Conservation (phyloP, 2,113 vertebrate genomes). For the Epinephelus fuscoguttatus region DNA sequence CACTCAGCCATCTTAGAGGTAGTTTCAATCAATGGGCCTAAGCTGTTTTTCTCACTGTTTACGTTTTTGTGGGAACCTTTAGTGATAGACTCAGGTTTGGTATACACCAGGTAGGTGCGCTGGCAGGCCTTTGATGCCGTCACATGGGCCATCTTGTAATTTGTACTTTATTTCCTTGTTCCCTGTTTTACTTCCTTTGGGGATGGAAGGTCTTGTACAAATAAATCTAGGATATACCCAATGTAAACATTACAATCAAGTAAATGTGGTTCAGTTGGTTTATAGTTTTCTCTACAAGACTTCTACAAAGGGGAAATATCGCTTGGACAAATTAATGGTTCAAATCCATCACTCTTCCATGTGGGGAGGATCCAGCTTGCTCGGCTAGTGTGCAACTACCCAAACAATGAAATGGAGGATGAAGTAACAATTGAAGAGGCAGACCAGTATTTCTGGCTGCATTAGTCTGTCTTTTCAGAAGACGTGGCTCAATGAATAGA, state of each 20-base stretch:
- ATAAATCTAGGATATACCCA: not conserved
- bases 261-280: not conserved
- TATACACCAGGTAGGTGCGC: too few species aligned
- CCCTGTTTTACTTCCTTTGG: conserved; percentile 1
- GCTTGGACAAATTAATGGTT: conserved; percentile 7
- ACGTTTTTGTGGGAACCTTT: not conserved
- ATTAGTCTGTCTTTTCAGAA: conserved; percentile 43
- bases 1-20: not conserved
- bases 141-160: not conserved
- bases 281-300: not conserved
- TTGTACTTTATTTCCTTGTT: conserved; percentile 17
- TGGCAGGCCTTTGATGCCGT: not conserved
- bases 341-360: conserved; percentile 16
- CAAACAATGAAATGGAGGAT: conserved; percentile 60
- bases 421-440: conserved; percentile 52
- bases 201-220: not conserved
- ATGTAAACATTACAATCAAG: not conserved
- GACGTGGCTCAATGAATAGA: conserved; percentile 39
- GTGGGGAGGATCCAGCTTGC: conserved; percentile 38
- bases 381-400: conserved; percentile 22
- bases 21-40: not conserved
- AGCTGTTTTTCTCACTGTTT: not conserved
- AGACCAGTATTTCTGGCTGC: conserved; percentile 66
- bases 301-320: conserved; percentile 5
- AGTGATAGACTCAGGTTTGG: not conserved